Conservation (phyloP, 2,888 invertebrate species). For the Cinara cedri region DNA sequence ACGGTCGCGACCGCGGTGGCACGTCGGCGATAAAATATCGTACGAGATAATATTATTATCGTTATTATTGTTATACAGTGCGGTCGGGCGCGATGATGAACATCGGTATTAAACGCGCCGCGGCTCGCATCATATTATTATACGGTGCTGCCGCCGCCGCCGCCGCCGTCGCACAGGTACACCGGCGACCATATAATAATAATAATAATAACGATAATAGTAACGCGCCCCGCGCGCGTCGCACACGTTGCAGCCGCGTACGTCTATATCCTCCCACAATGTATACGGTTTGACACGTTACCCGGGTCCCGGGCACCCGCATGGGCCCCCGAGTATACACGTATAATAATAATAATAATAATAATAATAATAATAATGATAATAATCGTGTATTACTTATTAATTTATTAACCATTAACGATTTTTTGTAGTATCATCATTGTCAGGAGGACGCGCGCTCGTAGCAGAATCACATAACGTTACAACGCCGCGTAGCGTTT, state of each 20-base stretch:
- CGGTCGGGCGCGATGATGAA: too few relatives aligned
- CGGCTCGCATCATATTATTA: too few relatives aligned
- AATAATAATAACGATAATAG: too few relatives aligned
- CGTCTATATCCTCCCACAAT: constrained; percentile 50
- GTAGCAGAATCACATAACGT: constrained; percentile 47
- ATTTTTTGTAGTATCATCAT: constrained; percentile 56
- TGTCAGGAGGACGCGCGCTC: constrained; percentile 12
- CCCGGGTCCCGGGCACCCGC: constrained; percentile 21
- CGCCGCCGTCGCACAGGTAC: neutral
- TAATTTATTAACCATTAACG: constrained; percentile 57
- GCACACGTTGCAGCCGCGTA: neutral
- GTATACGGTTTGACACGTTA: constrained; percentile 48
- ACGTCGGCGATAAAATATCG: too few relatives aligned
- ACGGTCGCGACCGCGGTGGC: too few relatives aligned
- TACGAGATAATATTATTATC: too few relatives aligned
- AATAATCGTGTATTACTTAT: constrained; percentile 49
- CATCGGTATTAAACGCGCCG: too few relatives aligned
- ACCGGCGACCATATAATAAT: neutral
- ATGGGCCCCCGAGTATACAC: neutral
- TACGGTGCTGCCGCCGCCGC: too few relatives aligned
- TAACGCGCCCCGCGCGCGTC: neutral
- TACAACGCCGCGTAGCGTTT: constrained; percentile 26
- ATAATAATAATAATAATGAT: too few relatives aligned
- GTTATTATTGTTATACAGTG: too few relatives aligned
- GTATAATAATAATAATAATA: neutral